Conservation (phyloP, 2,113 vertebrate genomes). For the Oreocharis arfaki region DNA sequence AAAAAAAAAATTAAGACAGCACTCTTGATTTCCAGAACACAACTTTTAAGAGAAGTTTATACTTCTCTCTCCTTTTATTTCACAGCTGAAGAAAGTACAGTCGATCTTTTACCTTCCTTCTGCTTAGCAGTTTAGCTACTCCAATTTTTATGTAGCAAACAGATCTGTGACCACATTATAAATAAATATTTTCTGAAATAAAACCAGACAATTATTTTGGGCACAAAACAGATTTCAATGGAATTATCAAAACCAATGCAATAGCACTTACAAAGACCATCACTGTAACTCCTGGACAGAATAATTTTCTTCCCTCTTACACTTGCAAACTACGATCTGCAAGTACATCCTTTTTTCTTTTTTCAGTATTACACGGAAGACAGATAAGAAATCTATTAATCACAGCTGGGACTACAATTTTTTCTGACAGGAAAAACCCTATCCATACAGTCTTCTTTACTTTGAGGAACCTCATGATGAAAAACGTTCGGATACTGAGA, state of each 20-base stretch:
- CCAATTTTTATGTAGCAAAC: neutral
- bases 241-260: neutral
- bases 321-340: neutral
- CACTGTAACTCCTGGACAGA: neutral
- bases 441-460: neutral
- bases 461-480: neutral
- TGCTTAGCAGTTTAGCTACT: neutral
- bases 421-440: neutral
- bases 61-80: neutral
- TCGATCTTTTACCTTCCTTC: neutral
- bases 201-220: neutral
- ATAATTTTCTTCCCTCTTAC: neutral
- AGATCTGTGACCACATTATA: neutral
- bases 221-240: neutral
- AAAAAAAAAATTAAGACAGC: neutral
- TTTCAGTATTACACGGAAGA: neutral
- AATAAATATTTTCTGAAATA: neutral
- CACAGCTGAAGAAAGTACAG: neutral
- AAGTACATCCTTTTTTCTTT: neutral
- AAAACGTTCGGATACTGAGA: neutral
- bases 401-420: neutral
- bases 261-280: neutral
- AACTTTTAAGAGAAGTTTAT: neutral
- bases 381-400: neutral
- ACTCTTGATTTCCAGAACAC: neutral